These are phyloP conservation scores for Prinia subflava DNA, from an alignment of 2,113 vertebrate species.

Conservation along the genomic window DNA sequence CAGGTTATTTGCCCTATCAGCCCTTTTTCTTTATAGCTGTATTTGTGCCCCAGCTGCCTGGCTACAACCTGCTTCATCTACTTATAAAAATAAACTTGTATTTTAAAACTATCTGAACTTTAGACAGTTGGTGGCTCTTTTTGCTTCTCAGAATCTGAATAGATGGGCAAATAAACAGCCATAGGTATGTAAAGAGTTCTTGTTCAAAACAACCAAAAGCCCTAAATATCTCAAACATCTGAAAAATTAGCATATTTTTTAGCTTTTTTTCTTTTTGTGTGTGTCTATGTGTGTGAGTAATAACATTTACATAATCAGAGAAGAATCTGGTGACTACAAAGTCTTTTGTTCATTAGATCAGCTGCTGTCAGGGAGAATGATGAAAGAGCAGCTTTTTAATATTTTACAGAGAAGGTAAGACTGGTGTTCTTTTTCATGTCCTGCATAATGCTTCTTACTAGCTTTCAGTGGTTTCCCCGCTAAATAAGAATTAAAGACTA, in stretches of 20 bases:
- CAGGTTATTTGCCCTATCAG: not conserved
- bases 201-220: not conserved
- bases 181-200: not conserved
- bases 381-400: not conserved
- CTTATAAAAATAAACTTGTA: not conserved
- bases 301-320: not conserved
- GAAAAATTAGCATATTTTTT: not conserved
- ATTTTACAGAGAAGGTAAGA: not conserved
- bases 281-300: not conserved
- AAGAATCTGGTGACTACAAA: not conserved
- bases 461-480: not conserved
- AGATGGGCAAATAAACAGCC: not conserved
- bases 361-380: not conserved
- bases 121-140: not conserved
- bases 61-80: not conserved
- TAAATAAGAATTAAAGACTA: not conserved
- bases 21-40: not conserved
- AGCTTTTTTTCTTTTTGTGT: not conserved
- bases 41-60: not conserved
- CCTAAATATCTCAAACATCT: not conserved
- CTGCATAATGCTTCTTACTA: not conserved
- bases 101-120: not conserved
- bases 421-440: not conserved
- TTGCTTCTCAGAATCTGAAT: not conserved
- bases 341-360: not conserved